phyloP scores from a whole-genome alignment of 2,797 vertebrate genomes.

The Notolabrus celidotus region DNA sequence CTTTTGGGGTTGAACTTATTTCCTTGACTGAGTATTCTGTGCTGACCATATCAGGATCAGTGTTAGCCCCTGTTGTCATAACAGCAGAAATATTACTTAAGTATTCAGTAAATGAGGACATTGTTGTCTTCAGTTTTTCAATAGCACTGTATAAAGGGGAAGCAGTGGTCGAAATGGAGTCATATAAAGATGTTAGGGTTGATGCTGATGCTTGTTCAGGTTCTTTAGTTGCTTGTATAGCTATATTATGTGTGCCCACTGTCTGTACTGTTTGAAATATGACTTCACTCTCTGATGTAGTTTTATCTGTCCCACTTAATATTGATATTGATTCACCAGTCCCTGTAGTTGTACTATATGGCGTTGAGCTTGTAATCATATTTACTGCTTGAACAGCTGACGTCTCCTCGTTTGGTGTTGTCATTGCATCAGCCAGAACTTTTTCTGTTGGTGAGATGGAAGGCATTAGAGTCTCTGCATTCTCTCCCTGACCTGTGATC shows the following conservation, averaged over 20 bases:
- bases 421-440: slow-evolving; percentile 24
- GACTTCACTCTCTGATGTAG: too few species aligned
- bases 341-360: slow-evolving; percentile 1
- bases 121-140: slow-evolving; percentile 62
- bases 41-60: background rate
- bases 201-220: background rate
- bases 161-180: slow-evolving; percentile 32
- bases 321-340: slow-evolving; percentile 11
- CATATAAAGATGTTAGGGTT: slow-evolving; percentile 5
- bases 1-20: too few species aligned
- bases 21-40: background rate
- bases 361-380: slow-evolving; percentile 24
- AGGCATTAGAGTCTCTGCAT: slow-evolving; percentile 25
- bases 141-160: slow-evolving; percentile 58
- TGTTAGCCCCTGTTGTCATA: background rate
- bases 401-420: slow-evolving; percentile 24
- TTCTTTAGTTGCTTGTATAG: background rate
- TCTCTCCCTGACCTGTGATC: slow-evolving; percentile 20
- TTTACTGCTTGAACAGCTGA: slow-evolving; percentile 35
- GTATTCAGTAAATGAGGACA: slow-evolving; percentile 59
- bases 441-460: slow-evolving; percentile 28
- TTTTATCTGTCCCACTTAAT: slow-evolving; percentile 15
- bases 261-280: slow-evolving; percentile 23
- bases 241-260: slow-evolving; percentile 23
- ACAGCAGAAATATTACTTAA: slow-evolving; percentile 41